These are phyloP conservation scores for Aleiodes testaceus DNA, from an alignment of 2,888 invertebrate species.

Conservation along the genomic window DNA sequence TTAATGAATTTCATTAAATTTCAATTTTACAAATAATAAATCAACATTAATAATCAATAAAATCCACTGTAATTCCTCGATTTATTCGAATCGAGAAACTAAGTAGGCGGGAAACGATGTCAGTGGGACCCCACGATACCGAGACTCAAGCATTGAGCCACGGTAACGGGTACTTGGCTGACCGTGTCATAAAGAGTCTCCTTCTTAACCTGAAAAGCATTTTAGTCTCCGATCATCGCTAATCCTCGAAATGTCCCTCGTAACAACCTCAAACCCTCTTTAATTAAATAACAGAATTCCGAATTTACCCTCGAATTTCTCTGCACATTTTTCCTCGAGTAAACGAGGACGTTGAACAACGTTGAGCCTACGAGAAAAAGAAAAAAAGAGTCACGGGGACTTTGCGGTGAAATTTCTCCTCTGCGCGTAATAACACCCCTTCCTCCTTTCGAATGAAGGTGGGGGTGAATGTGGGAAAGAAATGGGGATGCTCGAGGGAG, in stretches of 20 bases:
- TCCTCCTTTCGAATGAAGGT: conserved; percentile 24
- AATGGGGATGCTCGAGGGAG: neutral
- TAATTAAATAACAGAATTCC: no score
- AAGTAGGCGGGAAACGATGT: conserved; percentile 28
- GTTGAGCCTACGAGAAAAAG: conserved; percentile 2
- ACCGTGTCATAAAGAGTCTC: conserved; percentile 59
- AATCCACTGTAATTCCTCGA: neutral
- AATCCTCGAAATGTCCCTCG: neutral
- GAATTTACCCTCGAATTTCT: neutral
- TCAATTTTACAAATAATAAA: no score
- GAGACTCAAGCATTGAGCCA: conserved; percentile 53
- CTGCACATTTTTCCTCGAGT: neutral
- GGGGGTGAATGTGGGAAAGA: conserved; percentile 11
- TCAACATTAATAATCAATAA: neutral
- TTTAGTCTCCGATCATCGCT: neutral
- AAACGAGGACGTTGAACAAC: neutral
- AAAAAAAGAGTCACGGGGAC: conserved; percentile 23
- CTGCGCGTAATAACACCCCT: conserved; percentile 48
- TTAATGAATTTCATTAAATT: neutral
- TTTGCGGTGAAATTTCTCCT: conserved; percentile 66
- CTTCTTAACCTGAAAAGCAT: conserved; percentile 45
- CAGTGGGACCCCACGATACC: conserved; percentile 15
- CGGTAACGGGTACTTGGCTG: conserved; percentile 55
- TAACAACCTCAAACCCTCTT: neutral
- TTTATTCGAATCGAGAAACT: neutral